These are phyloP conservation scores for Microtus ochrogaster DNA, from an alignment of 2,113 vertebrate genomes.

Conservation along the genomic window DNA sequence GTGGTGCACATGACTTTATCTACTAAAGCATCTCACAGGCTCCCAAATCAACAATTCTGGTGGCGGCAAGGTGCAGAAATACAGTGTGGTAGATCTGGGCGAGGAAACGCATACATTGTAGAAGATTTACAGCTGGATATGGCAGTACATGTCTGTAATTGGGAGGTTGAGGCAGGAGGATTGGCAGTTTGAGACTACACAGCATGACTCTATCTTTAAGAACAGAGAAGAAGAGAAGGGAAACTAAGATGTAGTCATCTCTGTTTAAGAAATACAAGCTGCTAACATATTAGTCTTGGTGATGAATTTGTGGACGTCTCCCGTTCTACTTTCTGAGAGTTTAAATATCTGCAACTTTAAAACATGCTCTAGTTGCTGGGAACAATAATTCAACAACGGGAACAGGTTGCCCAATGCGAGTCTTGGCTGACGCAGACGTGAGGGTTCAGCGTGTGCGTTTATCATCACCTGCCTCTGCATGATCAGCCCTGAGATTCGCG, in stretches of 20 bases:
- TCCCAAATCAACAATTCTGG: neutral
- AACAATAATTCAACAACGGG: neutral
- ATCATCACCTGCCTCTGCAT: neutral
- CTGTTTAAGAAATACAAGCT: neutral
- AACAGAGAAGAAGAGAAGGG: neutral
- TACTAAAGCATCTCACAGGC: neutral
- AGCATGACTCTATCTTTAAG: neutral
- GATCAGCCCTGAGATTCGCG: neutral
- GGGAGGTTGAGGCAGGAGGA: neutral
- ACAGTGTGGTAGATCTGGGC: neutral
- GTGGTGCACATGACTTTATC: neutral
- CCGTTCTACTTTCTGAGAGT: conserved; percentile 21
- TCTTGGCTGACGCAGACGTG: neutral
- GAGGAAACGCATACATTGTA: neutral
- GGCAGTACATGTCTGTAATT: neutral
- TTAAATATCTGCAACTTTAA: conserved; percentile 14
- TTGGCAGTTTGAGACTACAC: neutral
- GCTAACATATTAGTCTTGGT: neutral
- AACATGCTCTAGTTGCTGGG: neutral
- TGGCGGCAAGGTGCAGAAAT: neutral
- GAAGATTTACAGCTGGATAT: neutral
- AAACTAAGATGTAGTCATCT: neutral
- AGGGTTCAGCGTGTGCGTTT: neutral
- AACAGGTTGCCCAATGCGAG: neutral
- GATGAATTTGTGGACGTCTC: neutral